Conservation (phyloP, 2,797 vertebrate species). For the Sebastes paucispinis region DNA sequence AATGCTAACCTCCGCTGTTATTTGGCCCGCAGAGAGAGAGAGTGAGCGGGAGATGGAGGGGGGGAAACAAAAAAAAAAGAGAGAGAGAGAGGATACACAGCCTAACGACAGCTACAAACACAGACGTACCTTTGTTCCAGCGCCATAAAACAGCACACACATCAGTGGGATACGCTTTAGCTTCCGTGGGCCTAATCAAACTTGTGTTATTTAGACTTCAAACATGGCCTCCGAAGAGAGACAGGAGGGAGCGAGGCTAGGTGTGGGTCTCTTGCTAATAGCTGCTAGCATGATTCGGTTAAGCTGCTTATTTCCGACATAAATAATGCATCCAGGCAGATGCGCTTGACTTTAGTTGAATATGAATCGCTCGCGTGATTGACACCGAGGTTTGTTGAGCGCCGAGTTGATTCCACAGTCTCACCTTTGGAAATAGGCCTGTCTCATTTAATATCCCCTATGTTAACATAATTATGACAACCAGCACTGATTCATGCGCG, state of each 20-base stretch:
- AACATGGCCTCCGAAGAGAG: slow-evolving; percentile 79
- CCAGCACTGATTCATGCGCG: slow-evolving; percentile 69
- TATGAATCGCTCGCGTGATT: slow-evolving; percentile 78
- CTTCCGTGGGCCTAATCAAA: slow-evolving; percentile 81
- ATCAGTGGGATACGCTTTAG: slow-evolving; percentile 69
- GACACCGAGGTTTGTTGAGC: slow-evolving; percentile 80
- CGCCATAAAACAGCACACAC: slow-evolving; percentile 53
- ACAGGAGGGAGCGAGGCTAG: slow-evolving; percentile 63
- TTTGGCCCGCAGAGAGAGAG: slow-evolving; percentile 73
- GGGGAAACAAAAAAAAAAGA: slow-evolving; percentile 5
- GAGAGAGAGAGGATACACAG: slow-evolving; percentile 62
- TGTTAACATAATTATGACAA: slow-evolving; percentile 82
- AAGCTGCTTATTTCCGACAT: slow-evolving; percentile 84
- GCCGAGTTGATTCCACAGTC: slow-evolving; percentile 71
- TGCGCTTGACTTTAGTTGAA: slow-evolving; percentile 82
- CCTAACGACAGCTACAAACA: slow-evolving; percentile 83
- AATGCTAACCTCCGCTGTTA: slow-evolving; percentile 76
- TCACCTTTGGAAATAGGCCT: slow-evolving; percentile 83
- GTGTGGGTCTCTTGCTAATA: slow-evolving; percentile 83
- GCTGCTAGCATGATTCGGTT: slow-evolving; percentile 80
- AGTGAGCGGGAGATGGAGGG: slow-evolving; percentile 17
- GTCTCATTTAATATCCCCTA: slow-evolving; percentile 80
- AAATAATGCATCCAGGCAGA: slow-evolving; percentile 85
- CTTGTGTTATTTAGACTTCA: slow-evolving; percentile 84
- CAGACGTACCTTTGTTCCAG: slow-evolving; percentile 76